Base-by-base conservation (phyloP, 2,888 invertebrate species). In the Cephus sareptanus region DNA sequence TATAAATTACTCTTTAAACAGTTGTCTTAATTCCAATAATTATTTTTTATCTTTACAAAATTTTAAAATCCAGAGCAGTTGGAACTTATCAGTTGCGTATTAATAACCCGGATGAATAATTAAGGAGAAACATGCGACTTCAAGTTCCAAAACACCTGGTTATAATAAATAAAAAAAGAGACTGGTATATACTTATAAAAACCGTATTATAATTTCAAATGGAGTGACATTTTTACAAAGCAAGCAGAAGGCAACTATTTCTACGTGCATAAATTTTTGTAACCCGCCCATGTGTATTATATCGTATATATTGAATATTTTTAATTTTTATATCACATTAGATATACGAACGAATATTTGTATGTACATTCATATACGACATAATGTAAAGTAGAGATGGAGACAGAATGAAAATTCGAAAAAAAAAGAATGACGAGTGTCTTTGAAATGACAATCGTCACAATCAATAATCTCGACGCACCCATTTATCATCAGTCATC, bases 351-450 rank as follows among this genome's bases (percentile, higher is more conserved):
- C 80, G 83, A 78, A 77, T 77, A 85, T 88, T 89, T 90, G 89
- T 90, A 90, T 90, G 89, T 90, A 90, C 86, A 89, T 88, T 88
- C 85, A 84, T 83, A 84, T 81, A 23, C 6, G 56, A 56, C 56
- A 40, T 4, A 4, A 23, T 56, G 56, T 56, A 56, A 56, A 56
- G 56, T 56, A 56, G 56, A 23, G 56, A 56, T 2, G 56, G 56
- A 56, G 56, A 23, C 23, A 23, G 9, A 56, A 56, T 23, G 23
- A 56, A 56, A 56, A 56, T 56, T 56, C 2, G 23, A 23, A 9
- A 2, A 9, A 89, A 84, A 73, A 9, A 3, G 75, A 79, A 69
- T 31, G 34, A 83, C 79, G 84, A 85, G 83, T 85, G 1, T 34
- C 15, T 23, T 56, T 40, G 1, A 23, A 40, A 23, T 0, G 23